Percentiles rank a stretch among this genome's conserved stretches.
Conservation (phyloP, 2,888 invertebrate genomes). For the Proisotoma minuta region DNA sequence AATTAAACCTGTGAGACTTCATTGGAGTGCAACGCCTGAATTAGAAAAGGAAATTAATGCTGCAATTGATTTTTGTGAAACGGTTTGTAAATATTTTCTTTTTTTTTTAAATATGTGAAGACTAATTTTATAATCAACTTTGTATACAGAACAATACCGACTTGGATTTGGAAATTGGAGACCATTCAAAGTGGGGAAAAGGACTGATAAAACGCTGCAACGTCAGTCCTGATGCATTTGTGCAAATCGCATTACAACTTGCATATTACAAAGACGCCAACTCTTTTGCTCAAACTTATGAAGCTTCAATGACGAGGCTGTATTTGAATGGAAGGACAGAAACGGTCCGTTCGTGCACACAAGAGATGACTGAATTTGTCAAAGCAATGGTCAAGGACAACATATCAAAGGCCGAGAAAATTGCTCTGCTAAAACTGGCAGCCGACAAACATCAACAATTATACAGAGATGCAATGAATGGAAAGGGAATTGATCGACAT, state of each 20-base stretch:
- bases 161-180: conserved; percentile 52
- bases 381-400: conserved; percentile 50
- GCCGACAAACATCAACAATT: conserved; percentile 52
- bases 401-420: conserved; percentile 49
- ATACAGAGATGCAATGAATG: conserved; percentile 55
- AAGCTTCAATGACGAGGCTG: conserved; percentile 55
- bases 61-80: conserved; percentile 48
- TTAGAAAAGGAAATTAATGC: conserved; percentile 48
- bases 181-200: conserved; percentile 53
- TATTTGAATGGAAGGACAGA: conserved; percentile 54
- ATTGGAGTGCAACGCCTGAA: conserved; percentile 51
- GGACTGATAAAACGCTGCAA: conserved; percentile 54
- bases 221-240: conserved; percentile 55
- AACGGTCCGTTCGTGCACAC: conserved; percentile 54
- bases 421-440: conserved; percentile 50
- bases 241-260: conserved; percentile 54
- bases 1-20: conserved; percentile 48
- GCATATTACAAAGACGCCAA: conserved; percentile 53
- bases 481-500: conserved; percentile 54
- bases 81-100: conserved; percentile 31
- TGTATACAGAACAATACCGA: conserved; percentile 51
- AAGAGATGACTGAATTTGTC: conserved; percentile 52
- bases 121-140: neutral
- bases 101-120: neutral
- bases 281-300: conserved; percentile 54